Percentiles rank a stretch among this genome's conserved stretches.
Conservation (phyloP, 2,797 vertebrate genomes). For the Sus cebifrons region DNA sequence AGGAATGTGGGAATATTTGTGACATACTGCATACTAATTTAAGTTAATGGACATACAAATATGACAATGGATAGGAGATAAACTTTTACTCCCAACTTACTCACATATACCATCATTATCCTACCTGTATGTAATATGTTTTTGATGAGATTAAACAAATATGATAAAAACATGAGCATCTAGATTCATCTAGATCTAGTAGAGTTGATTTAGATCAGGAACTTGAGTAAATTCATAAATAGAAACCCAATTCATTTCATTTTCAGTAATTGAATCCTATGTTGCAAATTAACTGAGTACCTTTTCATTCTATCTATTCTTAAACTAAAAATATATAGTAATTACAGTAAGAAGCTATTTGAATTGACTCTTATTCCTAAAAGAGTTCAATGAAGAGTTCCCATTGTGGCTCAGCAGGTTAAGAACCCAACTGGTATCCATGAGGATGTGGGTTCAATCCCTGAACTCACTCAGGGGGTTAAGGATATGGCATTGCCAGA, state of each 20-base stretch:
- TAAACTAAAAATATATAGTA: not conserved
- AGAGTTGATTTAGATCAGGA: conserved; percentile 7
- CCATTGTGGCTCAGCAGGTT: too few species aligned
- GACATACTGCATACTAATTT: not conserved
- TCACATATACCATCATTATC: not conserved
- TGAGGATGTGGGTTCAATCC: too few species aligned
- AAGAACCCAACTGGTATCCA: too few species aligned
- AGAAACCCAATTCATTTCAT: conserved; percentile 34
- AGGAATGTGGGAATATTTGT: not conserved
- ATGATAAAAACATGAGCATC: not conserved
- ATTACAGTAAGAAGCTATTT: not conserved
- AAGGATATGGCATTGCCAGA: too few species aligned
- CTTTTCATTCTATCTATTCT: not conserved
- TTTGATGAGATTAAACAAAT: not conserved
- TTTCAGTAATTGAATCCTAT: conserved; percentile 9
- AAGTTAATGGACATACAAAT: not conserved
- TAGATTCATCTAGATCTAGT: not conserved
- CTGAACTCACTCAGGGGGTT: too few species aligned
- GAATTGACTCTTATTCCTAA: not conserved
- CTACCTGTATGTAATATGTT: not conserved
- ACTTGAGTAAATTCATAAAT: not conserved
- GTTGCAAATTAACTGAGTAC: not conserved
- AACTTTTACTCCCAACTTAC: not conserved
- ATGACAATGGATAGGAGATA: not conserved
- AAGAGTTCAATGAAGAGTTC: not conserved